Conservation (phyloP, 1,140 invertebrate genomes). For the Littorina saxatilis region DNA sequence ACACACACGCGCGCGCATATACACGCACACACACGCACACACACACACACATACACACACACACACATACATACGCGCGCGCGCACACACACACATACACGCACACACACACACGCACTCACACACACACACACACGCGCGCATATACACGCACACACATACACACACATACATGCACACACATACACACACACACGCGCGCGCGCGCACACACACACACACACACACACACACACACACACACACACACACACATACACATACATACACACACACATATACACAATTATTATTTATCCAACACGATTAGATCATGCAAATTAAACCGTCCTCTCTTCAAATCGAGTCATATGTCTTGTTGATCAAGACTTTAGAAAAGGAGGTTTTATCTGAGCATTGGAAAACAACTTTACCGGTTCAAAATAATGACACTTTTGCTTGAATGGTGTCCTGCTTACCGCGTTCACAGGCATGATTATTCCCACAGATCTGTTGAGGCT, state of each 20-base stretch:
- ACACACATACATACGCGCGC: not conserved
- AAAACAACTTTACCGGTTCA: too few relatives aligned
- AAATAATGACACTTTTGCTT: too few relatives aligned
- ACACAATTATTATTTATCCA: too few relatives aligned
- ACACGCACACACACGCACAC: constrained; percentile 1
- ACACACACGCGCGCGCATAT: constrained; percentile 2
- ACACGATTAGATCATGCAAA: not conserved
- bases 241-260: not conserved
- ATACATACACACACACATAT: not conserved
- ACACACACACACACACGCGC: not conserved
- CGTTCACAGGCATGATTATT: too few relatives aligned
- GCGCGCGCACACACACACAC: not conserved
- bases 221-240: not conserved
- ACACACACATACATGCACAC: not conserved
- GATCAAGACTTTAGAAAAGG: too few relatives aligned
- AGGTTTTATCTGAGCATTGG: too few relatives aligned
- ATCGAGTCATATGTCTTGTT: too few relatives aligned
- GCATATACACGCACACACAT: not conserved
- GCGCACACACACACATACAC: not conserved
- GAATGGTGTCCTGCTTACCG: too few relatives aligned
- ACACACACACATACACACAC: not conserved
- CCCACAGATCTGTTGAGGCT: too few relatives aligned
- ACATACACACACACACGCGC: not conserved
- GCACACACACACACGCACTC: not conserved
- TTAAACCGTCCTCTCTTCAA: not conserved